Percentiles rank a stretch among this genome's conserved stretches.
phyloP scores from a whole-genome alignment of 2,113 vertebrate species.

The Colius striatus region DNA sequence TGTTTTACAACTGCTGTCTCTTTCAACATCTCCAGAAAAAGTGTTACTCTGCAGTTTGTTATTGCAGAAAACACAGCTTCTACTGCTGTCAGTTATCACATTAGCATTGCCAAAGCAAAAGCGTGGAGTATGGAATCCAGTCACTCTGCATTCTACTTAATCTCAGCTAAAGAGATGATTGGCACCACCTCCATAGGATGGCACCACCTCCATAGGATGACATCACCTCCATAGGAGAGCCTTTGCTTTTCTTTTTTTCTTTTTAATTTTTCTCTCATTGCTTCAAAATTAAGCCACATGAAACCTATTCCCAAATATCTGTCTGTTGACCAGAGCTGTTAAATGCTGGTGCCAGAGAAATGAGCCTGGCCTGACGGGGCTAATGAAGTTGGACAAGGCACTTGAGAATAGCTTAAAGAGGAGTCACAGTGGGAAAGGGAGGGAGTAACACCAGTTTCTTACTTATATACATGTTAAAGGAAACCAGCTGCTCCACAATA shows the following conservation, averaged over 20 bases:
- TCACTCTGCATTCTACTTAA: not conserved
- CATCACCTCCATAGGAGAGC: not conserved
- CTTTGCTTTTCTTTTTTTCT: not conserved
- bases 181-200: not conserved
- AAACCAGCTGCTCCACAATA: conserved; percentile 12
- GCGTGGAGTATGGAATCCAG: not conserved
- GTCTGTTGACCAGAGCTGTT: not conserved
- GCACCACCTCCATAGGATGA: not conserved
- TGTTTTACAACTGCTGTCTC: not conserved
- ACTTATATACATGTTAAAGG: not conserved
- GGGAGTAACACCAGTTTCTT: not conserved
- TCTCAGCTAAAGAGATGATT: not conserved
- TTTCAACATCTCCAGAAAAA: not conserved
- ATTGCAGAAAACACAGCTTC: not conserved
- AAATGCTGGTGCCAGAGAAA: not conserved
- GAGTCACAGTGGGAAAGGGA: not conserved
- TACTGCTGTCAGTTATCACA: not conserved
- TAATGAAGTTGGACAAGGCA: not conserved
- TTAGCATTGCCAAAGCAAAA: not conserved
- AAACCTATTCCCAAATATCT: not conserved
- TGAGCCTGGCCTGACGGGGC: not conserved
- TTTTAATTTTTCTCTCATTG: not conserved
- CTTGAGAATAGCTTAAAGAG: not conserved
- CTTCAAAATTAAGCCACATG: not conserved
- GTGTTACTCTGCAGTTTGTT: not conserved